Conservation (phyloP, 2,113 vertebrate genomes). For the Acrocephalus arundinaceus region DNA sequence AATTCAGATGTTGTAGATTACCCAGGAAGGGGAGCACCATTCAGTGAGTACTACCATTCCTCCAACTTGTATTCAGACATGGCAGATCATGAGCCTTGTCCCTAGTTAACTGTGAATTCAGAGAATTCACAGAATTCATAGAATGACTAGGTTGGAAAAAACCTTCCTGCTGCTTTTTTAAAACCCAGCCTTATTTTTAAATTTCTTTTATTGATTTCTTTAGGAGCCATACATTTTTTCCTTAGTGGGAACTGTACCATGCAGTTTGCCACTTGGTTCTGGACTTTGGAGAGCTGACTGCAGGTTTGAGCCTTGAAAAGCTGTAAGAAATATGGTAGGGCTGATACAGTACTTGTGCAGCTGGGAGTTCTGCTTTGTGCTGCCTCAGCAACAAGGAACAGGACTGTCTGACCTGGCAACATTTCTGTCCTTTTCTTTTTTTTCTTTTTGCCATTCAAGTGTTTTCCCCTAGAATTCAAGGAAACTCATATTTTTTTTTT, state of each 20-base stretch:
- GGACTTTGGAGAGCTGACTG: neutral
- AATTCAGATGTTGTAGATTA: neutral
- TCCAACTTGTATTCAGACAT: neutral
- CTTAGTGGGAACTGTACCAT: neutral
- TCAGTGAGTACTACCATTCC: neutral
- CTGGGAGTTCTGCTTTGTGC: neutral
- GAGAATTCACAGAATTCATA: no score
- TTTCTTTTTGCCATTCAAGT: neutral
- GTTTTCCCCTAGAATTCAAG: conserved; percentile 33
- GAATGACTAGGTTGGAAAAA: no score
- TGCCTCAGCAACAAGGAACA: neutral
- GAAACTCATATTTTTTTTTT: conserved; percentile 9
- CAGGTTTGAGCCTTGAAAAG: neutral
- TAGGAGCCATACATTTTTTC: neutral
- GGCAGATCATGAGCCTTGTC: neutral
- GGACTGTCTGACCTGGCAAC: neutral
- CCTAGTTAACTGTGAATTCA: neutral
- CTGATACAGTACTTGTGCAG: neutral
- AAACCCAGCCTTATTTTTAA: neutral
- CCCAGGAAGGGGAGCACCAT: neutral
- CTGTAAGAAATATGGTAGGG: neutral
- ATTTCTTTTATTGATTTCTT: neutral
- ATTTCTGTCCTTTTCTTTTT: neutral
- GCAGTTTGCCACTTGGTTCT: neutral
- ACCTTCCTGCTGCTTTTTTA: neutral